phyloP scores from a whole-genome alignment of 2,797 vertebrate genomes.

The Chelon auratus region DNA sequence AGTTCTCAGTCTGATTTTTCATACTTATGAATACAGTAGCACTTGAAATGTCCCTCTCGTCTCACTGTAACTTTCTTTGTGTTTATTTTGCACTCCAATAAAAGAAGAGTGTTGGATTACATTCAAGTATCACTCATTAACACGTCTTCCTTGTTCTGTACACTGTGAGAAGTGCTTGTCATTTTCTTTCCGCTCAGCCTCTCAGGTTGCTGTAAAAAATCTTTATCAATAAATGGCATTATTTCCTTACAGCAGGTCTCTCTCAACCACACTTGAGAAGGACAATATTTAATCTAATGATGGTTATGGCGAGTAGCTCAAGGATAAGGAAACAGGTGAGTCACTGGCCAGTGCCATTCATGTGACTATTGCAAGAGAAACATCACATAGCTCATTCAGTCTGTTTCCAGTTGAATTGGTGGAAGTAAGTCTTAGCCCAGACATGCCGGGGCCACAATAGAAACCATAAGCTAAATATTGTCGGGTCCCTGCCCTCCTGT shows the following conservation, averaged over 20 bases:
- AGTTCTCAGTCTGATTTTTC: slow-evolving; percentile 5
- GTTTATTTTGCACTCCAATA: neutral
- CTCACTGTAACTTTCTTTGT: slow-evolving; percentile 2
- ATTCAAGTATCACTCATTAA: slow-evolving; percentile 6
- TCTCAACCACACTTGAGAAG: neutral
- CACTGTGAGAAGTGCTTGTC: slow-evolving; percentile 27
- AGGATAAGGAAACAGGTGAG: slow-evolving; percentile 38
- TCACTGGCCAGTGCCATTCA: slow-evolving; percentile 20
- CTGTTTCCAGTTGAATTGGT: slow-evolving; percentile 30
- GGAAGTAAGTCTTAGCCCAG: slow-evolving; percentile 46
- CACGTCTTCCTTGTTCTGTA: neutral
- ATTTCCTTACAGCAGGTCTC: neutral
- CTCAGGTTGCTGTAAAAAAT: slow-evolving; percentile 10
- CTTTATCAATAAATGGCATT: slow-evolving; percentile 10
- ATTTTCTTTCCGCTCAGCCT: neutral
- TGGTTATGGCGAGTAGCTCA: neutral
- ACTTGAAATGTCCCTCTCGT: neutral
- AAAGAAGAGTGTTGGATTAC: slow-evolving; percentile 13
- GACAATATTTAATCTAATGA: slow-evolving; percentile 19
- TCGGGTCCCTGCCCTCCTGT: slow-evolving; percentile 22
- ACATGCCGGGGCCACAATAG: slow-evolving; percentile 33
- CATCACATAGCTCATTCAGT: slow-evolving; percentile 15
- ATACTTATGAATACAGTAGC: neutral
- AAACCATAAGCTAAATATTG: slow-evolving; percentile 34
- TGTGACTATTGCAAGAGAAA: slow-evolving; percentile 38